phyloP scores from a whole-genome alignment of 2,113 vertebrate species.

The Chrysochloris asiatica region DNA sequence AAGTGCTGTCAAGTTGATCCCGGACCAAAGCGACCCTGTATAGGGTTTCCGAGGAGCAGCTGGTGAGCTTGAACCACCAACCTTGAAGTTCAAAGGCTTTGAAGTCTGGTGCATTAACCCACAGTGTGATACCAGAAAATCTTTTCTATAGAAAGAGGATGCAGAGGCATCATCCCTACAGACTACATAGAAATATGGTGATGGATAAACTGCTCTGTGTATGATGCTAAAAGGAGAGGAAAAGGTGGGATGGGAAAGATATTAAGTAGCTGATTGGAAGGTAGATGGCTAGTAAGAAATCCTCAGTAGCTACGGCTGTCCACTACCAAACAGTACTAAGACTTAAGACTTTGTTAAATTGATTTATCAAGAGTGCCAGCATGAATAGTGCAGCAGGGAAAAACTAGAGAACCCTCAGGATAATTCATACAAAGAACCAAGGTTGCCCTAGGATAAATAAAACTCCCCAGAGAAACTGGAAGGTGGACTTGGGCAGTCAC shows the following conservation, averaged over 20 bases:
- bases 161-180: too few species aligned
- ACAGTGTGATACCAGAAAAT: too few species aligned
- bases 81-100: too few species aligned
- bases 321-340: background rate
- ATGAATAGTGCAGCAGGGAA: background rate
- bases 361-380: background rate
- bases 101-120: too few species aligned
- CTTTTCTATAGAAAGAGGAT: background rate
- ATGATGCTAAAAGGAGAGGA: background rate
- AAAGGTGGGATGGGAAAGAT: background rate
- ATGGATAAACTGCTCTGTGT: background rate
- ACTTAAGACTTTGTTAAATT: background rate
- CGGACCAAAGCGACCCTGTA: too few species aligned
- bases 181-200: too few species aligned
- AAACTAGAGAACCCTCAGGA: background rate
- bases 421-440: too few species aligned
- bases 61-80: too few species aligned
- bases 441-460: background rate
- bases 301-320: background rate
- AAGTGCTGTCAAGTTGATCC: too few species aligned
- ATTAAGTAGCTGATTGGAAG: background rate
- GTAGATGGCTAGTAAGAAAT: background rate
- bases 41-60: too few species aligned
- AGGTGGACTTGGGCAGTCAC: background rate
- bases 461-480: background rate